These are phyloP conservation scores for Cenopis cana DNA, from an alignment of 2,888 invertebrate genomes.

Conservation along the genomic window DNA sequence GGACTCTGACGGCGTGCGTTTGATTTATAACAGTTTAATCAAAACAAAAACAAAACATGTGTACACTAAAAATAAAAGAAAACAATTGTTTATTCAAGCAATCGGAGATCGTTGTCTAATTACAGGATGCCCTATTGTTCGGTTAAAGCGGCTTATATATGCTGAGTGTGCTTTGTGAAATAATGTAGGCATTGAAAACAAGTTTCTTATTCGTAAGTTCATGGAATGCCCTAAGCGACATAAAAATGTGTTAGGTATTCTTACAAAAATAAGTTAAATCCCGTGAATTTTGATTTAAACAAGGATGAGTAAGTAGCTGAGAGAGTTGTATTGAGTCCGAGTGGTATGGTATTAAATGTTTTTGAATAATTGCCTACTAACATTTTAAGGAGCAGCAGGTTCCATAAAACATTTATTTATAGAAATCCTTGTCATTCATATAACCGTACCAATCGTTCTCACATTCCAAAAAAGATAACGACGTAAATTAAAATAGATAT, in stretches of 20 bases:
- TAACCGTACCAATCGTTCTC: neutral
- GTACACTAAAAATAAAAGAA: slow-evolving; percentile 11
- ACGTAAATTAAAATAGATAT: neutral
- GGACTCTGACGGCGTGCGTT: slow-evolving; percentile 33
- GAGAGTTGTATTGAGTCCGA: too few species aligned
- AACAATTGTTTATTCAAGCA: slow-evolving; percentile 38
- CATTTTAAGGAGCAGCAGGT: too few species aligned
- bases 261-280: too few species aligned
- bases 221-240: too few species aligned
- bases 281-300: too few species aligned
- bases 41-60: slow-evolving; percentile 31
- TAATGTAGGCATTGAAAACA: too few species aligned
- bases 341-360: too few species aligned
- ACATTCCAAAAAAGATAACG: neutral
- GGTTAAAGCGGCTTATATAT: slow-evolving; percentile 44
- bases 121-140: slow-evolving; percentile 40
- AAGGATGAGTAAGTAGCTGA: too few species aligned
- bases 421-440: too few species aligned
- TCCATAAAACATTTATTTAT: too few species aligned
- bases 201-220: neutral
- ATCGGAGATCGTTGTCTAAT: slow-evolving; percentile 39
- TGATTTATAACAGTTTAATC: slow-evolving; percentile 43
- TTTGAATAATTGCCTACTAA: too few species aligned
- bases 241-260: too few species aligned
- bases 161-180: neutral